These are phyloP conservation scores for Falco novaeseelandiae DNA, from an alignment of 2,797 vertebrate species.

Conservation along the genomic window DNA sequence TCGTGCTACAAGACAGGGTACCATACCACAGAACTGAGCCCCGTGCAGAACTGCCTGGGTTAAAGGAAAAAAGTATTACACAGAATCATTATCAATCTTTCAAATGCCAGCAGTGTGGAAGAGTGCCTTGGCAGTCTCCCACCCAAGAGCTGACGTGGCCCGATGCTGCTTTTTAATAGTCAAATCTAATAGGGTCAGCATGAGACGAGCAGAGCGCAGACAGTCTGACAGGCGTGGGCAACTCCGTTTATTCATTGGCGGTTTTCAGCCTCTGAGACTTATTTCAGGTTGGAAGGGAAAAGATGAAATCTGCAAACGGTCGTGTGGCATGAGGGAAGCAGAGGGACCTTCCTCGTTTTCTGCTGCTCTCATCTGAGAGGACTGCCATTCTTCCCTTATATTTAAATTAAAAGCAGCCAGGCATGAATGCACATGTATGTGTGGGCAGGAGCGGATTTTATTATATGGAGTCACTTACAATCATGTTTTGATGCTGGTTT, in stretches of 20 bases:
- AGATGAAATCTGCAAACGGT: constrained; percentile 7
- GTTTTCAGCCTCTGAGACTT: neutral
- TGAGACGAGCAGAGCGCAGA: neutral
- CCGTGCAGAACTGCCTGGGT: neutral
- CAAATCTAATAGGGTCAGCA: constrained; percentile 7
- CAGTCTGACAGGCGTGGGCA: neutral
- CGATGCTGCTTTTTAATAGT: constrained; percentile 29
- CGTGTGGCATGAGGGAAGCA: neutral
- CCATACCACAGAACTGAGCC: neutral
- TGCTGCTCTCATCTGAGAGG: neutral
- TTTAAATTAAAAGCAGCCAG: constrained; percentile 32
- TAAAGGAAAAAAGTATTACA: neutral
- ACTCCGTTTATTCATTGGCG: neutral
- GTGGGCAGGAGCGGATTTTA: neutral
- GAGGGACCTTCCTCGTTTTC: neutral
- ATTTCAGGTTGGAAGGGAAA: neutral
- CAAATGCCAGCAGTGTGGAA: neutral
- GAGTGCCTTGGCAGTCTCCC: constrained; percentile 24
- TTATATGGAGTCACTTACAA: neutral
- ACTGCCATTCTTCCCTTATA: neutral
- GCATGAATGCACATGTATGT: neutral
- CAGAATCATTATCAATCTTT: constrained; percentile 1
- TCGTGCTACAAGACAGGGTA: neutral
- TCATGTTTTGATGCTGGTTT: neutral
- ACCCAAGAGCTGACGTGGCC: constrained; percentile 37